Conservation (phyloP, 2,797 vertebrate species). For the Toxotes lorentzi region DNA sequence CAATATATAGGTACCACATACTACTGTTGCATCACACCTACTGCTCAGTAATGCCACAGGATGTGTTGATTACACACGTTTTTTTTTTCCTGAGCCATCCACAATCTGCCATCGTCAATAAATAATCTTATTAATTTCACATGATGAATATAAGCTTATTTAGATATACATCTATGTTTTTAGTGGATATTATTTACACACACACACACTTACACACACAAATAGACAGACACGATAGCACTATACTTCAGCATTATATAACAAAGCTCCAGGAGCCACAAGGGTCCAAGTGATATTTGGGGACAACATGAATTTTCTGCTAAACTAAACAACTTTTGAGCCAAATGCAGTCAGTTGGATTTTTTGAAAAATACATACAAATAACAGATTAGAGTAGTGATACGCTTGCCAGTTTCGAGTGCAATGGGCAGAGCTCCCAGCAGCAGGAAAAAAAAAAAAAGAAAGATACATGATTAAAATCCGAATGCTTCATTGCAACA, state of each 20-base stretch:
- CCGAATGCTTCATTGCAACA: constrained; percentile 44
- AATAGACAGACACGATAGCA: constrained; percentile 22
- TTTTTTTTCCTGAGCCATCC: background rate
- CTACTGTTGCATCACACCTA: background rate
- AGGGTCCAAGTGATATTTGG: constrained; percentile 48
- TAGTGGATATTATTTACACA: background rate
- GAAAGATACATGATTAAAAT: constrained; percentile 45
- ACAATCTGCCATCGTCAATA: background rate
- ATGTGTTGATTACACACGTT: constrained; percentile 1
- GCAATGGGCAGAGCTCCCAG: constrained; percentile 49
- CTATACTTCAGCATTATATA: constrained; percentile 37
- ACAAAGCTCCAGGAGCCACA: constrained; percentile 39
- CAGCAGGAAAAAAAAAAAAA: constrained; percentile 6
- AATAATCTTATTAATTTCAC: background rate
- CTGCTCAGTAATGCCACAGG: background rate
- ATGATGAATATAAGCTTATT: background rate
- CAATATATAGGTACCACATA: background rate
- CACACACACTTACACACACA: background rate
- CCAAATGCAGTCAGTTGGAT: constrained; percentile 42
- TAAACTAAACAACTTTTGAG: constrained; percentile 59
- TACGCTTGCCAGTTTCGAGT: constrained; percentile 44
- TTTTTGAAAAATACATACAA: constrained; percentile 29
- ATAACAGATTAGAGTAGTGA: constrained; percentile 50
- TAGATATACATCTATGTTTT: background rate
- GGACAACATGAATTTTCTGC: constrained; percentile 48